Base-by-base conservation (phyloP, 37 sponge, comb jelly and placozoan genomes). In the Aplysina aerophoba region DNA sequence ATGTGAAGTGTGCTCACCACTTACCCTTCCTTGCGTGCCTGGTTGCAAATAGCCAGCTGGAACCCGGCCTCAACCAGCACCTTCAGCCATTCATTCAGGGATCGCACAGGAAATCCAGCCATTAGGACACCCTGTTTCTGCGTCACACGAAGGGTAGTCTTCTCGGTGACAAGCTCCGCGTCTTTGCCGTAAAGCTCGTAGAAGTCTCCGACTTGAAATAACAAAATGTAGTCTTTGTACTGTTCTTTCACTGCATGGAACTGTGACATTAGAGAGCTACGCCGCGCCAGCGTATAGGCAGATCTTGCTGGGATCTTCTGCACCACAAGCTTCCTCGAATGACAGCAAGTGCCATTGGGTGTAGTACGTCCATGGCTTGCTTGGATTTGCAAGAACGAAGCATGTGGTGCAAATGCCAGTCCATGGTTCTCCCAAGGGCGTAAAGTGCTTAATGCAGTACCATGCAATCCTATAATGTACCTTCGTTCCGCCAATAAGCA, bases 121-220 rank as follows among this genome's bases (percentile, higher is more conserved):
- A 95, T 89, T 22, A 64, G 59, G 31, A 68, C 53, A 24, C 87
- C 81, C 3, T 79, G 73, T 65, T 90, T 93, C 30, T 37, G 77
- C n/a, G 92, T 83, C 50, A 90, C 72, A 15, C 86, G 75, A 13
- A 95, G 83, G 11, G 86, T 38, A 16, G 95, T 95, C 79, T 84
- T 91, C 4, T 64, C 37, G 27, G 87, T 58, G 14, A 87, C 95
- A 21, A 63, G 73, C 35, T 41, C 95, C 83, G 94, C 96, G 83
- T 95, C 96, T 2, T 90, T 73, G 40, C 77, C 94, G 77, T 90
- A 93, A 1, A 95, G 33, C 65, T 95, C 96, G 57, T 95, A 95
- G 65, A 93, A 92, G 34, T 95, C 96, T 41, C 96, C 96, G 30
- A 95, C 92, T 93, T 95, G 96, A 66, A 95, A 95, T 54, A 95